These are phyloP conservation scores for Lasioglossum baleicum DNA, from an alignment of 1,140 invertebrate genomes.

Conservation along the genomic window DNA sequence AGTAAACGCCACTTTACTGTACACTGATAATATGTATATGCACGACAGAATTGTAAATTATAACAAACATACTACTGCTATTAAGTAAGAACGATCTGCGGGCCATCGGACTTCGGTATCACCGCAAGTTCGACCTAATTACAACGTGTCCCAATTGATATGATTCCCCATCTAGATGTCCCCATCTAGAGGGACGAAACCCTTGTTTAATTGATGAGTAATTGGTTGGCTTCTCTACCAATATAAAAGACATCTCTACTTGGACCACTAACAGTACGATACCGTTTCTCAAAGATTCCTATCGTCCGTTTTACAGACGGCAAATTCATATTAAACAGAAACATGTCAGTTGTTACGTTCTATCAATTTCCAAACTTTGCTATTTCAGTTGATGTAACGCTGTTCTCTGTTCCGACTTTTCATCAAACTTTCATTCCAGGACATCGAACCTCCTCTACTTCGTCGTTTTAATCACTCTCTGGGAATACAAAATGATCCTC, in stretches of 20 bases:
- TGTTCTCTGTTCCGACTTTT: neutral
- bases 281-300: neutral
- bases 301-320: neutral
- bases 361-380: neutral
- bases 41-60: no score
- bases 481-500: neutral
- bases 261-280: neutral
- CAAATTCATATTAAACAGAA: neutral
- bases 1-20: no score
- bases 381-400: neutral
- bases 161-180: no score
- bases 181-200: neutral
- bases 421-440: neutral
- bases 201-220: slow-evolving; percentile 4
- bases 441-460: neutral
- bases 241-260: slow-evolving; percentile 29
- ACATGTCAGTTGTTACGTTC: slow-evolving; percentile 21
- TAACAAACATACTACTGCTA: no score
- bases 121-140: no score
- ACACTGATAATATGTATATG: no score
- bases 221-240: slow-evolving; percentile 31
- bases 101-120: no score
- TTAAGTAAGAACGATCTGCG: no score
- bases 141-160: neutral
- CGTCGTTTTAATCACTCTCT: neutral